These are phyloP conservation scores for Calephelis nemesis DNA, from an alignment of 1,140 invertebrate species.

Conservation along the genomic window DNA sequence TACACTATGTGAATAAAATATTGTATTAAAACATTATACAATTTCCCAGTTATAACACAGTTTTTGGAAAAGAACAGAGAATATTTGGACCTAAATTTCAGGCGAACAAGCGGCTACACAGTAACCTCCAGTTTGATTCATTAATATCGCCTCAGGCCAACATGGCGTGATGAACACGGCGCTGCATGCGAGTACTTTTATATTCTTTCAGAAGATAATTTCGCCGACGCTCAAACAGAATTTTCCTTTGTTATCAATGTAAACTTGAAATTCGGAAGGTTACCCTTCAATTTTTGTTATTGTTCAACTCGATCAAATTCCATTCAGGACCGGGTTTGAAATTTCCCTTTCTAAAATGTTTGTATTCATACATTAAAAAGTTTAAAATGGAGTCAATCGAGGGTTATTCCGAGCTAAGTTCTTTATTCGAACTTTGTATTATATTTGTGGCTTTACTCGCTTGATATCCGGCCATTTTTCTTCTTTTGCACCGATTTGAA, in stretches of 20 bases:
- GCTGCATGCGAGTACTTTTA: conserved; percentile 4
- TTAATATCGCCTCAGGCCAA: conserved; percentile 8
- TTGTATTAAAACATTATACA: not conserved
- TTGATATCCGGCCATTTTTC: no score
- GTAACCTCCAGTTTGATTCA: conserved; percentile 1
- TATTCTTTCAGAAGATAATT: conserved; percentile 15
- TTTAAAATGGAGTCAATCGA: no score
- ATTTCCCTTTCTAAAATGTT: no score
- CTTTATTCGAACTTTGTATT: no score
- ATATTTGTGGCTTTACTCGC: no score
- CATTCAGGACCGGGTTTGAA: no score
- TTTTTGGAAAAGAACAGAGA: not conserved
- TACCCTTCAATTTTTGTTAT: no score
- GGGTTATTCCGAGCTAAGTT: no score
- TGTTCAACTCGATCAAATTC: no score
- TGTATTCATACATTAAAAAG: no score
- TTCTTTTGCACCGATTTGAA: no score
- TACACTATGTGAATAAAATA: no score
- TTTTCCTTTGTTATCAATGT: not conserved
- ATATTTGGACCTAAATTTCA: not conserved
- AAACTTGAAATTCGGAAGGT: not conserved
- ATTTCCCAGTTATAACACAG: not conserved
- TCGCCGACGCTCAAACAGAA: conserved; percentile 1
- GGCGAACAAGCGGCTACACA: conserved; percentile 6
- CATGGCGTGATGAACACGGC: not conserved